Conservation (phyloP, 2,888 invertebrate species). For the Drosophila borealis region DNA sequence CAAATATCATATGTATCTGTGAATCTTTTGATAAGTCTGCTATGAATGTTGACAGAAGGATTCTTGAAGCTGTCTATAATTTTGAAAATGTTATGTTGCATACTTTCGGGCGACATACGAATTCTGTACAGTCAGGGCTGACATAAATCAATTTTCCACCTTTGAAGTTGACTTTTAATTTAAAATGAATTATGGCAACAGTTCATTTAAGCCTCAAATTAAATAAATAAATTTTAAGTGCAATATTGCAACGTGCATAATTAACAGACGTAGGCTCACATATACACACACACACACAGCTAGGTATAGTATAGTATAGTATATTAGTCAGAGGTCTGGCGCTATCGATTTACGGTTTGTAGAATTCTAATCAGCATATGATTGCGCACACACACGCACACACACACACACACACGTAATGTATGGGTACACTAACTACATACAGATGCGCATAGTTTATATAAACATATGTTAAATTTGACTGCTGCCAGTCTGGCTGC, state of each 20-base stretch:
- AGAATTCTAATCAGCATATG: slow-evolving; percentile 47
- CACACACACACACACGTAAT: not conserved
- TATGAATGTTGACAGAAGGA: not conserved
- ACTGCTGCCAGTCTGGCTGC: slow-evolving; percentile 31
- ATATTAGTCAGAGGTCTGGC: slow-evolving; percentile 14
- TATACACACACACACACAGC: not conserved
- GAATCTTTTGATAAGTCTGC: not conserved
- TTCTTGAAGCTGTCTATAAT: not conserved
- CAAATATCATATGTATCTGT: too few relatives aligned
- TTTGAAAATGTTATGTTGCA: not conserved
- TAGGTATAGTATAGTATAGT: not conserved
- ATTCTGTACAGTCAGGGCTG: slow-evolving; percentile 2
- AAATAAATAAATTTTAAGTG: not conserved
- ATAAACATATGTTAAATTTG: slow-evolving; percentile 28
- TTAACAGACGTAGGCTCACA: not conserved
- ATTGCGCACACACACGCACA: slow-evolving; percentile 1
- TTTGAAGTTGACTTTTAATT: not conserved
- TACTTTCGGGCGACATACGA: slow-evolving; percentile 22
- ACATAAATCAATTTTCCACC: not conserved
- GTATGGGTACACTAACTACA: not conserved
- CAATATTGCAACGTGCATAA: slow-evolving; percentile 9
- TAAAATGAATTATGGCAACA: not conserved
- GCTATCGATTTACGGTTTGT: slow-evolving; percentile 41
- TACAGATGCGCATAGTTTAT: not conserved
- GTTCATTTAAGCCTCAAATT: not conserved